These are phyloP conservation scores for Drosophila borealis DNA, from an alignment of 2,888 invertebrate genomes.

Conservation along the genomic window DNA sequence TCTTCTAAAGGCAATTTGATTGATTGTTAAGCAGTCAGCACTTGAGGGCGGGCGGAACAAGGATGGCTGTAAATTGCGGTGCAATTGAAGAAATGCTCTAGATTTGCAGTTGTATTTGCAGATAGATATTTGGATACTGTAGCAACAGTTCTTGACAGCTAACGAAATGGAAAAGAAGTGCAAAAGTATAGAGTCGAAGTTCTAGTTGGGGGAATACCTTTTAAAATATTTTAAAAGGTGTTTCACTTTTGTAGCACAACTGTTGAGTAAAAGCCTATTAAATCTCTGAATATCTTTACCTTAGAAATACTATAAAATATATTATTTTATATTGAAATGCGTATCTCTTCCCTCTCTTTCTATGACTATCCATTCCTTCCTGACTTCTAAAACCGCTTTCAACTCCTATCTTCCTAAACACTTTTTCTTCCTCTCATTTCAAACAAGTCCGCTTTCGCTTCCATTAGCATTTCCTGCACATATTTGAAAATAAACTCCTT, in stretches of 20 bases:
- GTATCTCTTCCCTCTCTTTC: no score
- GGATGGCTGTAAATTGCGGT: slow-evolving; percentile 17
- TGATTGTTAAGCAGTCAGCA: slow-evolving; percentile 64
- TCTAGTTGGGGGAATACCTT: no score
- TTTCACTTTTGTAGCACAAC: neutral
- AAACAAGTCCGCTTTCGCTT: neutral
- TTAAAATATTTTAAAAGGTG: neutral
- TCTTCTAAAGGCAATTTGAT: slow-evolving; percentile 63
- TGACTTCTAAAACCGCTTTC: neutral
- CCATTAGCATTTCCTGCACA: neutral
- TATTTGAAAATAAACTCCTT: no score
- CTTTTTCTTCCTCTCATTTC: neutral
- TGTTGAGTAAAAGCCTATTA: no score
- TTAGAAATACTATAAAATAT: no score
- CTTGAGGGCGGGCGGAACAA: neutral
- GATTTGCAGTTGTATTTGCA: slow-evolving; percentile 3
- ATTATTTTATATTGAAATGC: no score
- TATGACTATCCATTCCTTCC: no score
- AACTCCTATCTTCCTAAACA: no score
- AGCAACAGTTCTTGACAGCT: slow-evolving; percentile 30
- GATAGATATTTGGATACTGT: slow-evolving; percentile 1
- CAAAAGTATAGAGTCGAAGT: slow-evolving; percentile 7
- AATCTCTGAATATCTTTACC: no score
- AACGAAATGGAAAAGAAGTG: slow-evolving; percentile 18
- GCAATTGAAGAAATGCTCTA: slow-evolving; percentile 16